A percentile compares a stretch with the other conserved stretches of the same genome.
Evolutionary conservation across 2,797 vertebrate species (phyloP).

Genomic region (Leptatherina wallacei): DNA sequence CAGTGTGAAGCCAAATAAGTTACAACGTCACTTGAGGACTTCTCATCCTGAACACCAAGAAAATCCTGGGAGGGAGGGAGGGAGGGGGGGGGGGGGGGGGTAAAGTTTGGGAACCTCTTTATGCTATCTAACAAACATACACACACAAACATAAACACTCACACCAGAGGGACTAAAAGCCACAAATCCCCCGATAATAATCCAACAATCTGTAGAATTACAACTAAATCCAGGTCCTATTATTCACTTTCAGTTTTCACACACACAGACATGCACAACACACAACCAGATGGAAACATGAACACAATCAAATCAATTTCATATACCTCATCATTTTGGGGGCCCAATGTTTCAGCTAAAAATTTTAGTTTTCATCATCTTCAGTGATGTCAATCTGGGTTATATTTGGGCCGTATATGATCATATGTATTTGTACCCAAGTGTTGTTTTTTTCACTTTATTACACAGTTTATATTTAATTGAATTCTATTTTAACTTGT

Average conservation of each 20-base stretch:
- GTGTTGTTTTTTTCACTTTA: not conserved
- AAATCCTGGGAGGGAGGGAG: no score
- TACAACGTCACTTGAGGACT: no score
- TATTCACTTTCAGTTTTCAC: slow-evolving; percentile 38
- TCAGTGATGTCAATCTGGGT: not conserved
- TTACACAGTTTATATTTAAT: not conserved
- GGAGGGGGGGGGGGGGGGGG: no score
- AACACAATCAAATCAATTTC: slow-evolving; percentile 21
- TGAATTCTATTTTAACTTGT: not conserved
- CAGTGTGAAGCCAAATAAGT: no score
- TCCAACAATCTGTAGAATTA: slow-evolving; percentile 70
- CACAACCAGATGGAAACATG: slow-evolving; percentile 24
- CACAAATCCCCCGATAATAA: slow-evolving; percentile 54
- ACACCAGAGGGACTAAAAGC: slow-evolving; percentile 31
- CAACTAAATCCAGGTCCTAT: slow-evolving; percentile 65
- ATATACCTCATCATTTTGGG: not conserved
- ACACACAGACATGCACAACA: slow-evolving; percentile 17
- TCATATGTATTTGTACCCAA: not conserved
- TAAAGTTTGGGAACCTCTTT: no score
- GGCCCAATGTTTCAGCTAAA: not conserved
- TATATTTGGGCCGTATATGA: slow-evolving; percentile 2
- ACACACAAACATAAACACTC: slow-evolving; percentile 19
- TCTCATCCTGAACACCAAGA: not conserved
- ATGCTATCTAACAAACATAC: slow-evolving; percentile 18
- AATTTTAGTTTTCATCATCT: not conserved